Percentiles rank a stretch among this genome's conserved stretches.
phyloP scores from a whole-genome alignment of 2,797 vertebrate genomes.

The Clamator glandarius region DNA sequence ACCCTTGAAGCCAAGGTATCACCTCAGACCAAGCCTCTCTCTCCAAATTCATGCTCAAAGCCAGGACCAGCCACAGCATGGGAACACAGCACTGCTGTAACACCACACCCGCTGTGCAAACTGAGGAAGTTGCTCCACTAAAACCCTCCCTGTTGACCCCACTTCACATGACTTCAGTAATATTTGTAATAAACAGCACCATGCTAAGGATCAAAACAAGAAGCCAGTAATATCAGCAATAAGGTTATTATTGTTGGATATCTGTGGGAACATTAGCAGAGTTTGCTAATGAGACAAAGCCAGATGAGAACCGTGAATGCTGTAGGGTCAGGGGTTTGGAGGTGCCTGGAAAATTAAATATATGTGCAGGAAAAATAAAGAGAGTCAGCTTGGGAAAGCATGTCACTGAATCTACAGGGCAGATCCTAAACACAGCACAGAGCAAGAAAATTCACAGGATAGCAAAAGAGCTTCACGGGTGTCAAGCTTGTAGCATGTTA shows the following conservation, averaged over 20 bases:
- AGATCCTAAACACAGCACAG: not conserved
- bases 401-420: not conserved
- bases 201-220: not conserved
- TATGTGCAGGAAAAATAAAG: not conserved
- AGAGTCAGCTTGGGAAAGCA: not conserved
- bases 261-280: not conserved
- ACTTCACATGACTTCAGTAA: not conserved
- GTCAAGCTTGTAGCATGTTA: not conserved
- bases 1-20: not conserved
- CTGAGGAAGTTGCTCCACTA: not conserved
- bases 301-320: not conserved
- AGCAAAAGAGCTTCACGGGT: not conserved
- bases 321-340: not conserved
- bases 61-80: not conserved
- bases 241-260: not conserved
- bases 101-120: not conserved
- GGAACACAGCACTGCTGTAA: not conserved
- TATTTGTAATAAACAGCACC: not conserved
- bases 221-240: not conserved
- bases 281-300: not conserved
- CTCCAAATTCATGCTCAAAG: not conserved
- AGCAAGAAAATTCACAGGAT: not conserved
- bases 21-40: not conserved
- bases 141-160: not conserved
- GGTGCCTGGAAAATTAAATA: not conserved